These are phyloP conservation scores for Ginglymostoma cirratum DNA, from an alignment of 2,113 vertebrate species.

Conservation along the genomic window DNA sequence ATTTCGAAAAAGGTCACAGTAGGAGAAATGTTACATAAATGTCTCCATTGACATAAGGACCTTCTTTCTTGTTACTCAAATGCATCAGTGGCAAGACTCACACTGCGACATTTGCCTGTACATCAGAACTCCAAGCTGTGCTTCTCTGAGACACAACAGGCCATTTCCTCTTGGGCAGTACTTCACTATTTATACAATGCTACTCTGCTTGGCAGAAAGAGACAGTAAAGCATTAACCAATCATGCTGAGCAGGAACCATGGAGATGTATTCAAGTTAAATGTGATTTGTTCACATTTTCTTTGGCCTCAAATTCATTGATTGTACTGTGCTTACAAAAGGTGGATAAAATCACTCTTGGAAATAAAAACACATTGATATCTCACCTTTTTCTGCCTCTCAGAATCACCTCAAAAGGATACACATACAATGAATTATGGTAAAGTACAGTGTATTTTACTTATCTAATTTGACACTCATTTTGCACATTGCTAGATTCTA, in stretches of 20 bases:
- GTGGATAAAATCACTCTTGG: neutral
- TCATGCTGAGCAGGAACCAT: neutral
- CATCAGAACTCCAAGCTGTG: neutral
- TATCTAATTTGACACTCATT: neutral
- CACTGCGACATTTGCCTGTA: neutral
- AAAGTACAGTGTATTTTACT: neutral
- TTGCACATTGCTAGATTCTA: neutral
- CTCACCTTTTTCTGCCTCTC: neutral
- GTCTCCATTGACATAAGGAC: neutral
- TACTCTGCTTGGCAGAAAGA: neutral
- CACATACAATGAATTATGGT: neutral
- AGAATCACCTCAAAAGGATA: neutral
- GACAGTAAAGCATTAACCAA: neutral
- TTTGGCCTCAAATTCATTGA: neutral
- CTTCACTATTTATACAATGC: neutral
- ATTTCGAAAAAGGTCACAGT: neutral
- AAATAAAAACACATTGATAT: neutral
- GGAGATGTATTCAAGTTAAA: neutral
- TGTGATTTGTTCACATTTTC: neutral
- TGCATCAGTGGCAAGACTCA: neutral
- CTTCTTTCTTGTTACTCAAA: neutral
- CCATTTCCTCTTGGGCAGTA: neutral
- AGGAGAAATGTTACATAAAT: neutral
- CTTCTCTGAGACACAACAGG: neutral
- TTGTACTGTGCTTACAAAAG: neutral